phyloP scores from a whole-genome alignment of 2,888 invertebrate species.

The Cybosia mesomella region DNA sequence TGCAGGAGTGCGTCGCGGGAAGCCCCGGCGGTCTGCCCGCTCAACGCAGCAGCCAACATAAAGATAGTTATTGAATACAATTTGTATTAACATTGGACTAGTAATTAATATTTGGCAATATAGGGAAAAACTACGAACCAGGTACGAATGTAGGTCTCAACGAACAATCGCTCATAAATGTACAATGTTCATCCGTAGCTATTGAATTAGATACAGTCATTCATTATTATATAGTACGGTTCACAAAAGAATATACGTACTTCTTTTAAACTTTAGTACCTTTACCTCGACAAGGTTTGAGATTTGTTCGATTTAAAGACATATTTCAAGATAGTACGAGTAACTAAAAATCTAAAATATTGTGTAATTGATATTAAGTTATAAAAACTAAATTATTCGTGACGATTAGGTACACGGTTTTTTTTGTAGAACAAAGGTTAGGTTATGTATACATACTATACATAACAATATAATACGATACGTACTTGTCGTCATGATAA shows the following conservation, averaged over 20 bases:
- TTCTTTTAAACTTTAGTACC: background rate
- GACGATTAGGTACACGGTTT: background rate
- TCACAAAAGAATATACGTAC: background rate
- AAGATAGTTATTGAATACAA: constrained; percentile 38
- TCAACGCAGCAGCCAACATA: background rate
- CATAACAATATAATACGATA: no score
- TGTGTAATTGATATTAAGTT: background rate
- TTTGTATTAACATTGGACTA: constrained; percentile 43
- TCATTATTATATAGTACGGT: background rate
- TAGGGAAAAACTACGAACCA: constrained; percentile 25
- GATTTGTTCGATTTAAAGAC: background rate
- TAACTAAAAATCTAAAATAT: background rate
- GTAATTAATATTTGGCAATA: constrained; percentile 49
- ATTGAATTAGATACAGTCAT: background rate
- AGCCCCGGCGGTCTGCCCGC: background rate
- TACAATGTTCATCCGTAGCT: background rate
- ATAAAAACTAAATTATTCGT: background rate
- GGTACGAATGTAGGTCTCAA: background rate
- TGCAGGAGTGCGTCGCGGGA: no score
- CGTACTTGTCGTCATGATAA: no score
- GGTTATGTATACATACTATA: no score
- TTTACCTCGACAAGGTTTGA: background rate
- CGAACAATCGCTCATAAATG: background rate
- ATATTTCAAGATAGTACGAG: background rate
- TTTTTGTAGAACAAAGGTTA: background rate